Evolutionary conservation across 2,113 vertebrate genomes (phyloP).

Genomic region (Mormoops blainvillei): DNA sequence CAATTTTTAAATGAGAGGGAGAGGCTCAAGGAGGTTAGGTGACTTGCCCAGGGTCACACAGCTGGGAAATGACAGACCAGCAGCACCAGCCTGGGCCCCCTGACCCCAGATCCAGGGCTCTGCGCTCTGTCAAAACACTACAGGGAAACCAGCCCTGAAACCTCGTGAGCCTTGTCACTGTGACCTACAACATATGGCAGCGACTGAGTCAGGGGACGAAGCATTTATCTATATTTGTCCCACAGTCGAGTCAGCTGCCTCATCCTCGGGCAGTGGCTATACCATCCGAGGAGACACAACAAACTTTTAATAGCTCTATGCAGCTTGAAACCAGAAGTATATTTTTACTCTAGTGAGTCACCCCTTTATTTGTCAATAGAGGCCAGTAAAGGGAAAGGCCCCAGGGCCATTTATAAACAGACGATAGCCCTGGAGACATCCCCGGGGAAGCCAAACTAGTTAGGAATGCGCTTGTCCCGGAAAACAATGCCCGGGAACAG

Average conservation of each 20-base stretch:
- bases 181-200: background rate
- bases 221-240: background rate
- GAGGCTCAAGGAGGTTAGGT: background rate
- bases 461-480: background rate
- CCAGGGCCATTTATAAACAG: slow-evolving; percentile 39
- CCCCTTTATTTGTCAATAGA: slow-evolving; percentile 32
- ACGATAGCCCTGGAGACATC: slow-evolving; percentile 15
- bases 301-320: slow-evolving; percentile 16
- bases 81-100: background rate
- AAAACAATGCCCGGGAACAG: background rate
- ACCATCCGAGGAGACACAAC: slow-evolving; percentile 31
- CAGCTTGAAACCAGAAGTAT: background rate
- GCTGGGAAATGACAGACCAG: background rate
- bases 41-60: background rate
- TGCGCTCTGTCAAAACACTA: too few relatives aligned
- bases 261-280: background rate
- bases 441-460: background rate
- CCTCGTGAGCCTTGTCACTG: rapidly evolving
- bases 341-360: slow-evolving; percentile 47
- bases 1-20: background rate
- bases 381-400: background rate
- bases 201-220: background rate
- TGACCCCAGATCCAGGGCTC: rapidly evolving
- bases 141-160: background rate
- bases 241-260: background rate